These are phyloP conservation scores for Sturnus vulgaris DNA, from an alignment of 2,113 vertebrate genomes.

Conservation along the genomic window DNA sequence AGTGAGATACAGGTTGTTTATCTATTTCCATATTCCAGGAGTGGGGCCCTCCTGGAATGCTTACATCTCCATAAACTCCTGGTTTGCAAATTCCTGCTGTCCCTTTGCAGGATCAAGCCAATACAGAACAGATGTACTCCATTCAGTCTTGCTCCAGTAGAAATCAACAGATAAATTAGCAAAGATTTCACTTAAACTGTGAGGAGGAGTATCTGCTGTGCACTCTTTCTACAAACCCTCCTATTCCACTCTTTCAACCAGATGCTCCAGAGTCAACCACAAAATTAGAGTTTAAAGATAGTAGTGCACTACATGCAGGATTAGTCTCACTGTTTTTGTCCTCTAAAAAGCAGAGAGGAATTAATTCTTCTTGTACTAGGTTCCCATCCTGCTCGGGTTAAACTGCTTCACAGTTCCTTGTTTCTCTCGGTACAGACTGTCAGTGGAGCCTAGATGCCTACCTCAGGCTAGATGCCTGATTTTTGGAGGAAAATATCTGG, in stretches of 20 bases:
- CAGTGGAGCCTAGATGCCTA: not conserved
- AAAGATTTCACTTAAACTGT: not conserved
- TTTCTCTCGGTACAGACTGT: not conserved
- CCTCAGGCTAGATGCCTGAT: not conserved
- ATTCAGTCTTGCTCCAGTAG: not conserved
- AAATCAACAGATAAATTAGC: not conserved
- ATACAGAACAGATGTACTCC: not conserved
- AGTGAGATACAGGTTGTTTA: not conserved
- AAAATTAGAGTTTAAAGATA: not conserved
- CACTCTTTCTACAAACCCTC: not conserved
- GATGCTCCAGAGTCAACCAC: not conserved
- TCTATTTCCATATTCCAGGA: not conserved
- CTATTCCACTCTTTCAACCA: not conserved
- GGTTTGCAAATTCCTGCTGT: not conserved
- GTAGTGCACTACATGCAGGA: not conserved
- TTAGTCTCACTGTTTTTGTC: not conserved
- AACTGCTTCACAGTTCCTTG: not conserved
- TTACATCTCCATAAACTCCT: not conserved
- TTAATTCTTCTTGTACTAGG: not conserved
- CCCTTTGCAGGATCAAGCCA: not conserved
- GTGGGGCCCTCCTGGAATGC: not conserved
- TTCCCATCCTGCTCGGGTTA: not conserved
- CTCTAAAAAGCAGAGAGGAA: not conserved
- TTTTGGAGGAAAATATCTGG: not conserved
- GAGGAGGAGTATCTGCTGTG: not conserved